These are phyloP conservation scores for Melanotaenia nigrans DNA, from an alignment of 2,797 vertebrate species.

Conservation along the genomic window DNA sequence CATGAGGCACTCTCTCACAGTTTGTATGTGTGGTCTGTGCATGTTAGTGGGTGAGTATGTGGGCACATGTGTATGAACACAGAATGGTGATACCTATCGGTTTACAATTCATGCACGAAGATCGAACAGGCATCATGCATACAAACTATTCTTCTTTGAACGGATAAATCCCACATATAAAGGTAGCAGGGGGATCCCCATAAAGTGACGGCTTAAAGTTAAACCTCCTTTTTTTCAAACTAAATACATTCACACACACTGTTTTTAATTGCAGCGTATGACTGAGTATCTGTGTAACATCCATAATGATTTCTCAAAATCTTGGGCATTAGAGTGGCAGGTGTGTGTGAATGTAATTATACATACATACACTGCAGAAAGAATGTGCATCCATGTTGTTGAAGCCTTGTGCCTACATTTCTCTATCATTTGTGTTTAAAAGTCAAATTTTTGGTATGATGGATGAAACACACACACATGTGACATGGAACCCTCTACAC, in stretches of 20 bases:
- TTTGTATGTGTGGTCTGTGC: slow-evolving; percentile 22
- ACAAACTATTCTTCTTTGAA: slow-evolving; percentile 44
- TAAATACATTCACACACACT: background rate
- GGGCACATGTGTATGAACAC: slow-evolving; percentile 32
- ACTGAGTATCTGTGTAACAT: slow-evolving; percentile 1
- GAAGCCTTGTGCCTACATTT: too few relatives aligned
- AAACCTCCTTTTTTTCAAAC: slow-evolving; percentile 37
- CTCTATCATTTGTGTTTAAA: too few relatives aligned
- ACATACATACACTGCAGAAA: too few relatives aligned
- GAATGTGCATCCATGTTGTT: too few relatives aligned
- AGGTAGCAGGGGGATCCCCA: slow-evolving; percentile 56
- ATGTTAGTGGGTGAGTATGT: slow-evolving; percentile 19
- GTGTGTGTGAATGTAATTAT: too few relatives aligned
- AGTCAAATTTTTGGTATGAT: too few relatives aligned
- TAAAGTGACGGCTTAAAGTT: slow-evolving; percentile 43
- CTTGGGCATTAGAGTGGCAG: too few relatives aligned
- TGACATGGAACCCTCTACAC: slow-evolving; percentile 48
- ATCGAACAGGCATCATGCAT: slow-evolving; percentile 16
- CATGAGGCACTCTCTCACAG: slow-evolving; percentile 45
- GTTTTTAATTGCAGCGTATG: background rate
- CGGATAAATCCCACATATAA: slow-evolving; percentile 43
- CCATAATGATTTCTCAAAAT: too few relatives aligned
- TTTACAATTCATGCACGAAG: slow-evolving; percentile 45
- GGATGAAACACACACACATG: slow-evolving; percentile 30
- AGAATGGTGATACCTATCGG: slow-evolving; percentile 42